Evolutionary conservation across 2,888 invertebrate species (phyloP).

Genomic region (Polyploca ridens): DNA sequence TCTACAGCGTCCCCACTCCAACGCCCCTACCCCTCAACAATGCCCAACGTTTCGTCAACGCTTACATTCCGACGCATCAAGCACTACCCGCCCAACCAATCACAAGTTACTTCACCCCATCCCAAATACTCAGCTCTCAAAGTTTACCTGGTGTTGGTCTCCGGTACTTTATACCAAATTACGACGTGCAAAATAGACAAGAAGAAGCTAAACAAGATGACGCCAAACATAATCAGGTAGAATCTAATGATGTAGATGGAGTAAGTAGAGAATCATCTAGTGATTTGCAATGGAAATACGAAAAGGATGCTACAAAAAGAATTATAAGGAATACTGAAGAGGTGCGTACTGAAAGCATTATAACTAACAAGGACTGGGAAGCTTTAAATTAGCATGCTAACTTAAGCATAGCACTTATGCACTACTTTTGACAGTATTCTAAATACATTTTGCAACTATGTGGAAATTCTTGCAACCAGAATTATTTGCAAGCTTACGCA

Average conservation of each 20-base stretch:
- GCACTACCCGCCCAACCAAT: slow-evolving; percentile 47
- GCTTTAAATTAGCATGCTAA: not conserved
- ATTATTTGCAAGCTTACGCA: not conserved
- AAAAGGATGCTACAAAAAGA: slow-evolving; percentile 67
- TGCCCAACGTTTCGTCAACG: slow-evolving; percentile 74
- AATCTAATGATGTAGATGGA: slow-evolving; percentile 57
- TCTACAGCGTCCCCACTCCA: slow-evolving; percentile 50
- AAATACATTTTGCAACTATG: no score
- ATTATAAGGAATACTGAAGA: slow-evolving; percentile 58
- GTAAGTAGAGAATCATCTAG: slow-evolving; percentile 51
- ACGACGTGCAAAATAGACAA: slow-evolving; percentile 43
- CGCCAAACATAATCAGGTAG: slow-evolving; percentile 65
- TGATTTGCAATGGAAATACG: slow-evolving; percentile 72
- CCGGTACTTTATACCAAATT: slow-evolving; percentile 70
- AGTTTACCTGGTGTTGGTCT: slow-evolving; percentile 71
- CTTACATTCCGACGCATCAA: slow-evolving; percentile 62
- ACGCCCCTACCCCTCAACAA: slow-evolving; percentile 57
- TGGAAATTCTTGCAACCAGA: no score
- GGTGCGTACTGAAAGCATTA: slow-evolving; percentile 46
- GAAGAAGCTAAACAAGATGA: slow-evolving; percentile 62
- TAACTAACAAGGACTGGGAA: slow-evolving; percentile 1
- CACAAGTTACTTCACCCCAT: slow-evolving; percentile 57
- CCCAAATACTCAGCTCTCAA: slow-evolving; percentile 69
- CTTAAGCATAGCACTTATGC: not conserved
- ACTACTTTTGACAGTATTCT: not conserved